phyloP scores from a whole-genome alignment of 2,113 vertebrate species.

The Hippopotamus amphibius region DNA sequence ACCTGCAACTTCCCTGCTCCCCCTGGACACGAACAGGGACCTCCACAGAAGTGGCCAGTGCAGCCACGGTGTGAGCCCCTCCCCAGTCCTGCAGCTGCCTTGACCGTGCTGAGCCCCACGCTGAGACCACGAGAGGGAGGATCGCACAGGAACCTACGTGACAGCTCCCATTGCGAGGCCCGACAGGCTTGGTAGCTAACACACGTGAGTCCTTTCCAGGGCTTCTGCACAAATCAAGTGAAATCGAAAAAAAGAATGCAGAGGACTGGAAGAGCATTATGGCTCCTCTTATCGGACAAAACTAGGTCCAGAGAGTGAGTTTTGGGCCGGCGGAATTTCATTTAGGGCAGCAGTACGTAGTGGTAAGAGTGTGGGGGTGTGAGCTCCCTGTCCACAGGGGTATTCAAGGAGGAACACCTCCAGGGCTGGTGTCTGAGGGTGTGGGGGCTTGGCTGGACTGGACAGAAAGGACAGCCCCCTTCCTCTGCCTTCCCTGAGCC shows the following conservation, averaged over 20 bases:
- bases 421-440: neutral
- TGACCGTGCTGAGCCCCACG: fast-evolving
- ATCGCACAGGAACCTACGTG: fast-evolving
- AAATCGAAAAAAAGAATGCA: neutral
- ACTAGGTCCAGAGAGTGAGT: neutral
- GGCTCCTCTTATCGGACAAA: neutral
- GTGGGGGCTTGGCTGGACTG: neutral
- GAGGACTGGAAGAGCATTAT: neutral
- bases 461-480: neutral
- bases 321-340: neutral
- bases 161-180: fast-evolving
- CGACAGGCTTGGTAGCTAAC: fast-evolving
- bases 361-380: too few species aligned
- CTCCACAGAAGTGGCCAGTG: fast-evolving
- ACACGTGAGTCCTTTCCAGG: neutral
- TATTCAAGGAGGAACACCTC: neutral
- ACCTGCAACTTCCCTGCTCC: neutral
- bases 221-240: neutral
- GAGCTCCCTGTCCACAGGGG: neutral
- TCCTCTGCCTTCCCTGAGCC: neutral
- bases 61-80: neutral
- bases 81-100: neutral
- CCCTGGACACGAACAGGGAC: fast-evolving
- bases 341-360: neutral
- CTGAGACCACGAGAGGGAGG: neutral